A percentile compares a stretch with the other conserved stretches of the same genome.
These are phyloP conservation scores for Geodia barretti DNA, from an alignment of 37 sponge, comb jelly and placozoan species.

Conservation along the genomic window DNA sequence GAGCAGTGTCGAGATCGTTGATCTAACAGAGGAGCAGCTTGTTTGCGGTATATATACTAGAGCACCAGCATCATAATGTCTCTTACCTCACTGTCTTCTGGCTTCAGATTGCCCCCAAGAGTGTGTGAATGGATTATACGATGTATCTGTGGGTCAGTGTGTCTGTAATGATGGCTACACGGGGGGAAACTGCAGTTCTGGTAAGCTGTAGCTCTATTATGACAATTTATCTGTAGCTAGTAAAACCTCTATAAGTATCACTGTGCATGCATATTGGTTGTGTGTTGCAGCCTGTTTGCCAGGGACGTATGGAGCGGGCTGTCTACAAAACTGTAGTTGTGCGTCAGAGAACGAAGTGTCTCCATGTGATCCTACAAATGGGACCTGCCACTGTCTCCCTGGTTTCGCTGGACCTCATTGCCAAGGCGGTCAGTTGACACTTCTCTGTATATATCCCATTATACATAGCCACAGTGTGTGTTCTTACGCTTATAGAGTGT, in stretches of 20 bases:
- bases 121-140: neutral
- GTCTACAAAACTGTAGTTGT: slow-evolving; percentile 33
- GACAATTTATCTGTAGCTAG: neutral
- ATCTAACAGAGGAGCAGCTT: slow-evolving; percentile 10
- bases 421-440: slow-evolving; percentile 24
- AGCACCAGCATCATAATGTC: neutral
- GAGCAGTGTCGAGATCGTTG: neutral
- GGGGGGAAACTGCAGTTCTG: neutral
- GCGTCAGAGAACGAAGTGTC: slow-evolving; percentile 22
- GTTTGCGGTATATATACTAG: slow-evolving; percentile 9
- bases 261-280: neutral
- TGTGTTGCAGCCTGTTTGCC: slow-evolving; percentile 9
- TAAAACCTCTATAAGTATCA: neutral
- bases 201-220: neutral
- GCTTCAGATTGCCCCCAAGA: neutral
- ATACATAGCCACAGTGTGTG: too few relatives aligned
- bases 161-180: neutral
- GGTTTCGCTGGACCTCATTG: slow-evolving; percentile 49
- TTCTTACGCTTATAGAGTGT: slow-evolving; percentile 31
- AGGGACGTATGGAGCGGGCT: slow-evolving; percentile 49
- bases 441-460: too few relatives aligned
- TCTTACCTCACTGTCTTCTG: neutral
- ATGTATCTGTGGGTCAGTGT: neutral
- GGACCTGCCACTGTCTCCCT: slow-evolving; percentile 43
- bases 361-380: slow-evolving; percentile 45